These are phyloP conservation scores for Spizaetus ornatus DNA, from an alignment of 2,113 vertebrate species.

Conservation along the genomic window DNA sequence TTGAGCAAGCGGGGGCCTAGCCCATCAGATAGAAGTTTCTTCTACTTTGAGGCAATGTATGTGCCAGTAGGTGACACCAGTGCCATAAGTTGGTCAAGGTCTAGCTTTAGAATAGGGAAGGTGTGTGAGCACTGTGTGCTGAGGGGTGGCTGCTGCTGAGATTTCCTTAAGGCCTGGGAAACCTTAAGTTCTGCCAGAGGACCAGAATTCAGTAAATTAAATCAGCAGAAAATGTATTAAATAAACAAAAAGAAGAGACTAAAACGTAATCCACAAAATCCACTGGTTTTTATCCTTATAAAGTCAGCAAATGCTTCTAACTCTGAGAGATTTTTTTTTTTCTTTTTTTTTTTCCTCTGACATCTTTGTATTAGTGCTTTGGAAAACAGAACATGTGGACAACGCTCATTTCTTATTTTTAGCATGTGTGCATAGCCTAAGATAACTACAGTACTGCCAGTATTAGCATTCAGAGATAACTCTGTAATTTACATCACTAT, in stretches of 20 bases:
- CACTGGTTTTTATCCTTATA: slow-evolving; percentile 3
- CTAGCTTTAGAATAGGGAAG: not conserved
- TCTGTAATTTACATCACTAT: not conserved
- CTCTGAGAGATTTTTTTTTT: not conserved
- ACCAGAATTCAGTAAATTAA: slow-evolving; percentile 36
- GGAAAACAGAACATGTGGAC: not conserved
- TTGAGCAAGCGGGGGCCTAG: not conserved
- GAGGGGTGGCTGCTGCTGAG: not conserved
- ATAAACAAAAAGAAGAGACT: slow-evolving; percentile 34
- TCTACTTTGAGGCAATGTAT: not conserved
- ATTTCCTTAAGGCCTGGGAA: not conserved
- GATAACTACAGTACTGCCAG: not conserved
- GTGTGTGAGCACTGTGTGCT: not conserved
- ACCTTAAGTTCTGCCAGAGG: not conserved
- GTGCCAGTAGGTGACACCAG: not conserved
- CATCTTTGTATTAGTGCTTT: not conserved
- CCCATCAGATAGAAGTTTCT: not conserved
- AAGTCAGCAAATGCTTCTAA: slow-evolving; percentile 4
- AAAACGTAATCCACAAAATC: not conserved
- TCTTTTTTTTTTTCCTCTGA: not conserved
- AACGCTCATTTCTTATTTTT: not conserved
- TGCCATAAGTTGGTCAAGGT: not conserved
- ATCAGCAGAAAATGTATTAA: slow-evolving; percentile 30
- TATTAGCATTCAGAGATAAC: not conserved
- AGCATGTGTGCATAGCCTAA: not conserved